Percentiles rank a stretch among this genome's conserved stretches.
Conservation (phyloP, 2,888 invertebrate genomes). For the Dasypolia templi region DNA sequence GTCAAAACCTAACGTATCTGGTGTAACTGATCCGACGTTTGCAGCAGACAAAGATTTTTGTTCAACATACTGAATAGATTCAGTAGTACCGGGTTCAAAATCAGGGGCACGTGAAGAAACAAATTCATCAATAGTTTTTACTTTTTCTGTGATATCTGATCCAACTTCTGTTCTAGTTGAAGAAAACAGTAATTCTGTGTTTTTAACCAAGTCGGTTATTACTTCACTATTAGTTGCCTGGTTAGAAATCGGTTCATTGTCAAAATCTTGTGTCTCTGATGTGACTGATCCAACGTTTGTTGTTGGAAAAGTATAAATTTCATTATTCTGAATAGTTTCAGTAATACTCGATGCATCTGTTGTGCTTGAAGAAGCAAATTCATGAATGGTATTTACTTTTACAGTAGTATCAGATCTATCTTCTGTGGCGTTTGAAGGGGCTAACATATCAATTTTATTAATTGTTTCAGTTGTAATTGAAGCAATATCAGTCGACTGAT, state of each 20-base stretch:
- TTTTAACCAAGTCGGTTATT: not conserved
- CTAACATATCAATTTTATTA: not conserved
- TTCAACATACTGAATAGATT: conserved; percentile 5
- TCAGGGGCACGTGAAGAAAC: not conserved
- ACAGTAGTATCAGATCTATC: conserved; percentile 9
- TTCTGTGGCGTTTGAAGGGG: not conserved
- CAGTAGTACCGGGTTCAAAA: not conserved
- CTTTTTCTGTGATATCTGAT: conserved; percentile 7
- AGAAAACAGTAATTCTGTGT: not conserved
- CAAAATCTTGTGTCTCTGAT: not conserved
- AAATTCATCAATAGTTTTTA: not conserved
- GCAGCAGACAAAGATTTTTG: not conserved
- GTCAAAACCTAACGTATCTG: not conserved
- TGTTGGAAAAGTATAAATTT: not conserved
- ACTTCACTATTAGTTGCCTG: conserved; percentile 5
- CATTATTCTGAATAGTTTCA: not conserved
- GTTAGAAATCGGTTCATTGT: not conserved
- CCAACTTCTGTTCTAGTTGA: not conserved
- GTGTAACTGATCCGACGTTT: not conserved
- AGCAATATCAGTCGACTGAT: not conserved
- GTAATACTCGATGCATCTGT: not conserved
- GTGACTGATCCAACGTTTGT: not conserved
- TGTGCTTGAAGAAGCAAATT: not conserved
- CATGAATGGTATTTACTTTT: conserved; percentile 2
- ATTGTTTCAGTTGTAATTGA: conserved; percentile 16